A percentile compares a stretch with the other conserved stretches of the same genome.
Evolutionary conservation across 1,140 invertebrate genomes (phyloP).

Genomic region (Cecropterus lyciades): DNA sequence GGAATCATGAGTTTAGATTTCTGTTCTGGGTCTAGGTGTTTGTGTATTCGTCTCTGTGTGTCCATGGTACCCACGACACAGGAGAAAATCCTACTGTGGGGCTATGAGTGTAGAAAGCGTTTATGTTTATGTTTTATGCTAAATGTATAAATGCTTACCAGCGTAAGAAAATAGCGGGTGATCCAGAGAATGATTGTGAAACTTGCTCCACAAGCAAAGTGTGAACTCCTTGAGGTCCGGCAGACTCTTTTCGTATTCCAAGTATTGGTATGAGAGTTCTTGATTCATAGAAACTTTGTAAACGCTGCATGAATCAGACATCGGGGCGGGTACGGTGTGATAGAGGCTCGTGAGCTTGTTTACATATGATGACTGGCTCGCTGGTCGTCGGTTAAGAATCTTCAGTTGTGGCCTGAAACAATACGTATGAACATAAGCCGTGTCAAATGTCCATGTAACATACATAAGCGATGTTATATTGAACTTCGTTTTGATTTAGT

Average conservation of each 20-base stretch:
- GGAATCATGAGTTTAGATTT: no score
- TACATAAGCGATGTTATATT: no score
- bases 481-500: no score
- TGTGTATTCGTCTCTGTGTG: no score
- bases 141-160: slow-evolving; percentile 87
- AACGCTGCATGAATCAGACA: slow-evolving; percentile 85
- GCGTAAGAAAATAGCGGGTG: slow-evolving; percentile 93
- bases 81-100: no score
- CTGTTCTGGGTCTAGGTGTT: no score
- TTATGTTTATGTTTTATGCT: no score
- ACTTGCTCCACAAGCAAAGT: slow-evolving; percentile 92
- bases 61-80: no score
- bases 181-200: slow-evolving; percentile 91
- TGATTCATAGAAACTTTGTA: slow-evolving; percentile 88
- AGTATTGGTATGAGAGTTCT: slow-evolving; percentile 88
- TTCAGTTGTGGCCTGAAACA: slow-evolving; percentile 59
- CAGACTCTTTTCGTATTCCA: slow-evolving; percentile 88
- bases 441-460: no score
- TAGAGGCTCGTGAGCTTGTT: slow-evolving; percentile 50
- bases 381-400: slow-evolving; percentile 64
- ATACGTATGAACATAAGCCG: not conserved
- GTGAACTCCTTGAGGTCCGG: slow-evolving; percentile 92
- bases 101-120: no score
- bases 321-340: slow-evolving; percentile 43
- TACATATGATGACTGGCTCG: slow-evolving; percentile 37